phyloP scores from a whole-genome alignment of 2,797 vertebrate species.

The Tokudaia tokunoshimensis region DNA sequence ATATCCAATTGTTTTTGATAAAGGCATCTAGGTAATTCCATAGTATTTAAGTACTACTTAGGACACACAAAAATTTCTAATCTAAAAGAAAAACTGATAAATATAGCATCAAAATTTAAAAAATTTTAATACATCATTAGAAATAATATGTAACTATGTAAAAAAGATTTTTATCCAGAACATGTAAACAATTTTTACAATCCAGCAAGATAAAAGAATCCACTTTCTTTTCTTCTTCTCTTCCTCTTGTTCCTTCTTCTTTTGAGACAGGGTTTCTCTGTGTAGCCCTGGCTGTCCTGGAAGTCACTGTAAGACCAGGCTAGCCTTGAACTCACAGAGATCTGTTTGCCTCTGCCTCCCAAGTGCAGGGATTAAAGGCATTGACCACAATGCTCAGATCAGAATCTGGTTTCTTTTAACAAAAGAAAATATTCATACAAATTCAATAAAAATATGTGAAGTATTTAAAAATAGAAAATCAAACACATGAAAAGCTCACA shows the following conservation, averaged over 20 bases:
- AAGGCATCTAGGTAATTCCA: conserved; percentile 34
- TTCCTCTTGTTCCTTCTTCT: neutral
- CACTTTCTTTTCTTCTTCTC: neutral
- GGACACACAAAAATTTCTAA: conserved; percentile 20
- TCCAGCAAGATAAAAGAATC: conserved; percentile 30
- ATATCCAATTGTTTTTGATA: conserved; percentile 36
- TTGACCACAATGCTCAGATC: neutral
- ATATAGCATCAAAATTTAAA: conserved; percentile 46
- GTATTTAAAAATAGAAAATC: neutral
- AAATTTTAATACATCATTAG: conserved; percentile 35
- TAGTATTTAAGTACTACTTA: conserved; percentile 41
- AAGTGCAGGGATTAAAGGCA: neutral
- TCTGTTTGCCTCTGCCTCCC: neutral
- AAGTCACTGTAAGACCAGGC: neutral
- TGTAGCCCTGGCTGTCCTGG: neutral
- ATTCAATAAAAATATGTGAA: conserved; percentile 41
- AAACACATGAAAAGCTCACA: conserved; percentile 47
- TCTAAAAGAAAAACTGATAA: conserved; percentile 56
- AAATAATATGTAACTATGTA: conserved; percentile 51
- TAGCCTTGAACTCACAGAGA: neutral
- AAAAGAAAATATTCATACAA: conserved; percentile 34
- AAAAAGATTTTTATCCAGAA: conserved; percentile 57
- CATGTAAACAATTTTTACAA: conserved; percentile 56
- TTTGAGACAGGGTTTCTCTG: neutral
- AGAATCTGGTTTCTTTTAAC: neutral